Base-by-base conservation (phyloP, 2,113 vertebrate genomes). In the Oriolus oriolus region DNA sequence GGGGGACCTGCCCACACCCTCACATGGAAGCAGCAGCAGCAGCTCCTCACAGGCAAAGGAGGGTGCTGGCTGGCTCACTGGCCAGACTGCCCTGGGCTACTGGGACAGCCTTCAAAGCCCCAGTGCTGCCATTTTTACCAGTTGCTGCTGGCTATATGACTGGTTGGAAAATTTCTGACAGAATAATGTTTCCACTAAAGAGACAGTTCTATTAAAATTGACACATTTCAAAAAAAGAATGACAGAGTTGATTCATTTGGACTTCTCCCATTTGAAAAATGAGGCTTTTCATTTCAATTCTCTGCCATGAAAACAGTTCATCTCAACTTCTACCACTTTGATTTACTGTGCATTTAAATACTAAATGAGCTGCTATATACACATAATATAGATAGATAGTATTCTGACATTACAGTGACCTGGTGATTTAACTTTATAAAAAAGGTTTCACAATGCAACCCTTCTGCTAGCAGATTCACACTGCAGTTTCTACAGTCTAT, bases 91-190 rank as follows among this genome's bases (percentile, higher is more conserved):
- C 73, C 56, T 41, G 52, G 60, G 90, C 84, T 49, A 54, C 56
- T 0, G 3, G 28, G 41, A 37, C 80, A 82, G 84, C 31, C 64
- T 88, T 86, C 88, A 84, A 50, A 92, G 71, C 47, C 76, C 44
- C 83, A 71, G 50, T n/a, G 33, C 71, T 89, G 80, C 79, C 94
- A 87, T 90, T 93, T 96, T 92, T 65, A 90, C 86, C 73, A 47
- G 85, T 68, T 74, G 79, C 90, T 96, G 73, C 88, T 49, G 88
- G 95, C 56, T 86, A 45, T 81, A 79, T 66, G 66, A 68, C 92
- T 95, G 96, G 87, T 95, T 92, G 76, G 68, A 90, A 90, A 81
- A 84, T 57, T 95, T 92, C 90, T 94, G 95, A 96, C 85, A 96
- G 68, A 94, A 86, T 63, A 86, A 94, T 93, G 37, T 78, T 88